Base-by-base conservation (phyloP, 2,113 vertebrate genomes). In the Chaenocephalus aceratus region DNA sequence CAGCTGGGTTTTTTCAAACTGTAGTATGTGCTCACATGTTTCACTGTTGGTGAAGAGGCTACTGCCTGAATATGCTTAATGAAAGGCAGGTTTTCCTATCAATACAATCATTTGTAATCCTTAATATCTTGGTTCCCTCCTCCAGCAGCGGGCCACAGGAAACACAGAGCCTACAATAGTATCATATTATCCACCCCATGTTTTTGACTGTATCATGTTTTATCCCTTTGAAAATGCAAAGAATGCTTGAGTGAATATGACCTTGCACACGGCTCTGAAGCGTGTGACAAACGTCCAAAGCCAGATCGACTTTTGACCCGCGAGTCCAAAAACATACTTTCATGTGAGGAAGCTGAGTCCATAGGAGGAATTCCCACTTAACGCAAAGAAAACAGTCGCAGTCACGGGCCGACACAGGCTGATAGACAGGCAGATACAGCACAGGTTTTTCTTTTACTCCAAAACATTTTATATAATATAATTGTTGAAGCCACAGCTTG, bases 291-390 rank as follows among this genome's bases (percentile, higher is more conserved):
- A 69, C 16, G 16, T 70, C 67, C 65, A 7, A 69, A 49, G 48
- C 71, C 3, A 1, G 58, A 46, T 57, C 2, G 63, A 82, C 84
- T 72, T 88, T 86, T 84, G 83, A 86, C 85, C 79, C 36, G 2
- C 12, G 6, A 41, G 51, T 49, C 60, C 70, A 84, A 36, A 26
- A 75, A 70, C 69, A n/a, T 59, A 56, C 62, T 76, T 83, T 87
- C 14, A 49, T 71, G 71, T 44, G 26, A 6, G 52, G 34, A 61
- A 65, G 45, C 49, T 45, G 2, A 77, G 79, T 59, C 69, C 72
- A 62, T 62, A 34, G 23, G 51, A 71, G 69, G 65, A 86, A 78
- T 85, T 86, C 63, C 68, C 59, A 71, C 72, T 66, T 82, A 63
- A 56, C 45, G 9, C 34, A 53, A 51, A 74, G 71, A 44, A 80